phyloP scores from a whole-genome alignment of 2,113 vertebrate species.

The Notothenia coriiceps region DNA sequence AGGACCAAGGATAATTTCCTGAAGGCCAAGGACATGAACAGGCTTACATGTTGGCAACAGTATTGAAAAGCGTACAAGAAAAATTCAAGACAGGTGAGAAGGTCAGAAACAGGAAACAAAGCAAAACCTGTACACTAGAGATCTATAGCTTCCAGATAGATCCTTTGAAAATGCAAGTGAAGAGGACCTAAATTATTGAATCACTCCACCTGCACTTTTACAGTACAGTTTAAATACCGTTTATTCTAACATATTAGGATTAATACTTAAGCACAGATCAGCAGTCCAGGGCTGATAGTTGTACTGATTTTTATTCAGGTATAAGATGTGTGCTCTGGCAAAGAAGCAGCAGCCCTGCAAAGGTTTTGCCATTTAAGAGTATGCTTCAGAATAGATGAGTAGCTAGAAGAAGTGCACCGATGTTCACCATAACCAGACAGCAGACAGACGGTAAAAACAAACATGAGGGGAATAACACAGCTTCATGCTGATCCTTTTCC shows the following conservation, averaged over 20 bases:
- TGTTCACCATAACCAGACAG: neutral
- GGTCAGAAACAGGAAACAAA: neutral
- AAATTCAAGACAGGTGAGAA: neutral
- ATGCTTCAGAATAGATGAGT: neutral
- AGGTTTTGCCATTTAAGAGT: neutral
- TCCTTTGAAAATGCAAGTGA: neutral
- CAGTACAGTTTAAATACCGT: neutral
- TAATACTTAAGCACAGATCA: neutral
- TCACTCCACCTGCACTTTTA: neutral
- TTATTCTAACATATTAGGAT: too few relatives aligned
- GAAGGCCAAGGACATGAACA: too few relatives aligned
- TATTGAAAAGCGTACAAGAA: neutral
- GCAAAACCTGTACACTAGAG: neutral
- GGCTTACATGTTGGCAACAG: neutral
- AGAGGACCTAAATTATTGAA: neutral
- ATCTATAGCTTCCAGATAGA: neutral
- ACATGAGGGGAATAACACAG: neutral
- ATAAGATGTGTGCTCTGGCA: neutral
- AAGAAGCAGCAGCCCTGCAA: neutral
- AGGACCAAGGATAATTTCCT: too few relatives aligned
- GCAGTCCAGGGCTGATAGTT: neutral
- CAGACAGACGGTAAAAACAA: neutral
- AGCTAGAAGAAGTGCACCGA: neutral
- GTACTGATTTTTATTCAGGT: neutral
- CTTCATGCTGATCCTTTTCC: neutral